Base-by-base conservation (phyloP, 2,113 vertebrate species). In the Callionymus lyra region DNA sequence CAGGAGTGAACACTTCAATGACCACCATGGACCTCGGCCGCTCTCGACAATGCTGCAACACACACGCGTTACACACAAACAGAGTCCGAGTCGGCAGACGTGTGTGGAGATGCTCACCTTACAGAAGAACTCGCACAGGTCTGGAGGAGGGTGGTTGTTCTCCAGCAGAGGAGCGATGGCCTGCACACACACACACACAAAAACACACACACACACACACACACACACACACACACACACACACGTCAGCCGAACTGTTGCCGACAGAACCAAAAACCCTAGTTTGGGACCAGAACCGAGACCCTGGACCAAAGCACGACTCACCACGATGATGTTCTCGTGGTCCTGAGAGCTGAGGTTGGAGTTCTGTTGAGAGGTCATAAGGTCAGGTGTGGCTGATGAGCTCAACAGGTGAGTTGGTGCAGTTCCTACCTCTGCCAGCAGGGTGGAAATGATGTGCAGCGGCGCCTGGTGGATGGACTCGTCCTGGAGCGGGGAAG, bases 61-160 rank as follows among this genome's bases (percentile, higher is more conserved):
- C 21, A 27, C 4, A n/a, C n/a, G n/a, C n/a, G n/a, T n/a, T n/a
- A n/a, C n/a, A 8, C 21, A 27, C 21, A 4, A 8, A 8, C 21
- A 5, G 21, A 27, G 8, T 8, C 21, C n/a, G n/a, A n/a, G 21
- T 27, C 21, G 4, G 21, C 21, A 27, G 4, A 4, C 21, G 18
- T 12, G 18, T 10, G 11, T 21, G 21, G 13, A 31, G 21, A 27
- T 8, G 1, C 56, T 44, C 88, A 99, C 95, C 93, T 99, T 98
- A 86, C 95, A 99, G 79, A 98, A 99, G 86, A 99, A 99, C 90
- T 99, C 93, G 74, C 93, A 99, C 81, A 99, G 90, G 80, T 98
- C 92, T 45, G 95, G 95, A 11, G 95, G 94, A 38, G 95, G 95
- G 46, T 98, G 93, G 82, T 99, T 98, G 83, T 99, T 98, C 84